These are phyloP conservation scores for Cerceris rybyensis DNA, from an alignment of 2,888 invertebrate species.

Conservation along the genomic window DNA sequence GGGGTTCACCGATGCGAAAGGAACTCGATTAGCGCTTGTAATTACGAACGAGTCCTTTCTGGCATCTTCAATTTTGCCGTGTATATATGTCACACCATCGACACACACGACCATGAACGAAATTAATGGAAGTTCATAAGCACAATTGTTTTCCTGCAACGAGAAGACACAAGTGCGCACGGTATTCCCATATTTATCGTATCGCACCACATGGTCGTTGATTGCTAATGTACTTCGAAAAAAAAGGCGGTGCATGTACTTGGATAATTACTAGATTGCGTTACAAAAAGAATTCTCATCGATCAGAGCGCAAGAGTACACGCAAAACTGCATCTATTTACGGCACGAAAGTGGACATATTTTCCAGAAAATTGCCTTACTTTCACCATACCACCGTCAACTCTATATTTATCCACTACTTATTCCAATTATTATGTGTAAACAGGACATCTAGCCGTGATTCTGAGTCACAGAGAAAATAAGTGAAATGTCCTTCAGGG, in stretches of 20 bases:
- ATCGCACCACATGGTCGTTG: conserved; percentile 46
- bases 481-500: too few relatives aligned
- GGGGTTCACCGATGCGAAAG: too few relatives aligned
- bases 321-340: not conserved
- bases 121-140: conserved; percentile 12
- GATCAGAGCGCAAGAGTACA: not conserved
- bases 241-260: conserved; percentile 13
- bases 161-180: conserved; percentile 29
- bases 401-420: conserved; percentile 3
- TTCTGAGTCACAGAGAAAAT: too few relatives aligned
- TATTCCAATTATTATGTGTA: not conserved
- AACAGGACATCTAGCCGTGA: too few relatives aligned
- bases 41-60: not conserved
- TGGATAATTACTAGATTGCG: not conserved
- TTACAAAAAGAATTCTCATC: not conserved
- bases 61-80: not conserved
- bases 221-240: not conserved
- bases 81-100: not conserved
- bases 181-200: conserved; percentile 43
- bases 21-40: too few relatives aligned
- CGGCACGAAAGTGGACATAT: not conserved
- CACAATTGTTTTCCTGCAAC: conserved; percentile 32
- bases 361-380: not conserved
- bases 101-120: not conserved
- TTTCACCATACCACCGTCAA: not conserved